phyloP scores from a whole-genome alignment of 2,113 vertebrate genomes.

The Neolamprologus longior region DNA sequence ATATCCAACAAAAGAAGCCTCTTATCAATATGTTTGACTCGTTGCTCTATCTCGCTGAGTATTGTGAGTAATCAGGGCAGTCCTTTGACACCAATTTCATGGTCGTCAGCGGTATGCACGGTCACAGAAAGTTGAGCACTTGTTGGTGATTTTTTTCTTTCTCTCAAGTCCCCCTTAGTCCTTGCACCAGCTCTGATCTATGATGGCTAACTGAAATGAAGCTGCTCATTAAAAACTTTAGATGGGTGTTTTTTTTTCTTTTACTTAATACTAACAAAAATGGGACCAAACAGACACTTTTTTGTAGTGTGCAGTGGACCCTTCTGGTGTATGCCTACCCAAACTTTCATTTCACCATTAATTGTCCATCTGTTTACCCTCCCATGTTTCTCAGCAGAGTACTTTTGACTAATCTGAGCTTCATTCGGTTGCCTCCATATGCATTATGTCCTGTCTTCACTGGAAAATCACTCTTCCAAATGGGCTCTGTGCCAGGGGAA shows the following conservation, averaged over 20 bases:
- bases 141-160: not conserved
- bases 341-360: conserved; percentile 26
- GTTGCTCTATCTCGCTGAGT: not conserved
- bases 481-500: not conserved
- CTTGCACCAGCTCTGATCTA: not conserved
- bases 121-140: not conserved
- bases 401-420: conserved; percentile 36
- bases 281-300: not conserved
- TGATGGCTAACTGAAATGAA: not conserved
- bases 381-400: conserved; percentile 25
- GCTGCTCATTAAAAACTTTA: not conserved
- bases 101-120: not conserved
- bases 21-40: not conserved
- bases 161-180: not conserved
- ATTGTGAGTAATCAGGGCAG: not conserved
- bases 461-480: not conserved
- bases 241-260: not conserved
- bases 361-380: conserved; percentile 43
- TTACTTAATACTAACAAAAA: not conserved
- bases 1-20: not conserved
- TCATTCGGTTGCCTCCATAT: conserved; percentile 8
- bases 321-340: not conserved
- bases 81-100: not conserved
- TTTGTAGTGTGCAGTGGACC: not conserved
- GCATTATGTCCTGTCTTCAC: not conserved